These are phyloP conservation scores for Amia ocellicauda DNA, from an alignment of 2,113 vertebrate genomes.

Conservation along the genomic window DNA sequence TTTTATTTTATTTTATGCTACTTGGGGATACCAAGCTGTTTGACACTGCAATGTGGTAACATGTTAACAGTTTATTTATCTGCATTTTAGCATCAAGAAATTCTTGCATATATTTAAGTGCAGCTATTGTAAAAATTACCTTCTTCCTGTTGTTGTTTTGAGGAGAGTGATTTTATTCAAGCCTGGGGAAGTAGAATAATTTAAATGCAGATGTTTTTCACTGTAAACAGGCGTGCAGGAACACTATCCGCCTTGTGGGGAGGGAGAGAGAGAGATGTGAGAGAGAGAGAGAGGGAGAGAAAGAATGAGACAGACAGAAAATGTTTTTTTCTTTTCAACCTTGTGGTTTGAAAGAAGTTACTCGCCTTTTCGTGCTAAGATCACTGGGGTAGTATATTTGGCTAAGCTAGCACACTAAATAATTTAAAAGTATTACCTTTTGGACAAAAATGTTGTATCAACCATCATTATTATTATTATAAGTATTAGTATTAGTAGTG, in stretches of 20 bases:
- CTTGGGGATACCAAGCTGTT: too few species aligned
- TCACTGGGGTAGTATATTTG: too few species aligned
- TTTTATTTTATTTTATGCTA: too few species aligned
- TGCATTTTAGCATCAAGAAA: conserved; percentile 45
- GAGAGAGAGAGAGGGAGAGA: conserved; percentile 26
- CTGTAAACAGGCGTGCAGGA: conserved; percentile 60
- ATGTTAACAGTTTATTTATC: conserved; percentile 41
- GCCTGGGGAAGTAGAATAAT: conserved; percentile 71
- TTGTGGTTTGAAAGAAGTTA: too few species aligned
- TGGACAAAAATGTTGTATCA: too few species aligned
- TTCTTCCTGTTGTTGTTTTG: conserved; percentile 75
- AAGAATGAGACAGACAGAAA: conserved; percentile 29
- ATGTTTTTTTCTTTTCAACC: too few species aligned
- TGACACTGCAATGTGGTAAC: conserved; percentile 23
- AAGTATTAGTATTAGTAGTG: too few species aligned
- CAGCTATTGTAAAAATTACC: conserved; percentile 67
- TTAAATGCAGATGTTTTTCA: conserved; percentile 77
- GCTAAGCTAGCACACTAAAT: too few species aligned
- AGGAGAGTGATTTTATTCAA: conserved; percentile 67
- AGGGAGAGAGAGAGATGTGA: conserved; percentile 9
- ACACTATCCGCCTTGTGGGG: conserved; percentile 19
- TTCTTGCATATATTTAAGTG: conserved; percentile 59
- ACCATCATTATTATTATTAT: too few species aligned
- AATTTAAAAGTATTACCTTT: too few species aligned
- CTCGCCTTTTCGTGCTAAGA: too few species aligned